Conservation (phyloP, 2,797 vertebrate species). For the Mus minutoides region DNA sequence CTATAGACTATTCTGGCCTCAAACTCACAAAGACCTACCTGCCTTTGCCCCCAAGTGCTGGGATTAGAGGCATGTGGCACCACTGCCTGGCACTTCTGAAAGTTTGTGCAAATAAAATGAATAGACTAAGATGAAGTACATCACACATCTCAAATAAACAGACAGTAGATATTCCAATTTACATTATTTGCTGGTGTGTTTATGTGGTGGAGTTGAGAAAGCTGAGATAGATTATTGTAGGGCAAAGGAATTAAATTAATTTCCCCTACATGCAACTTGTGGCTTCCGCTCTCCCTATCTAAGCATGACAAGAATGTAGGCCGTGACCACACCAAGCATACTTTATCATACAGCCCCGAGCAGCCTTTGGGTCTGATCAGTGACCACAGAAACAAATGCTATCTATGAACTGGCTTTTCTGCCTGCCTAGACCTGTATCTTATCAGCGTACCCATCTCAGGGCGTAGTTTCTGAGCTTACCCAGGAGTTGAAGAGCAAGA, state of each 20-base stretch:
- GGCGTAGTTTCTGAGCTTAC: conserved; percentile 44
- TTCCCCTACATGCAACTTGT: not conserved
- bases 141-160: not conserved
- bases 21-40: not conserved
- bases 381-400: conserved; percentile 25
- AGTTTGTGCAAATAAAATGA: conserved; percentile 38
- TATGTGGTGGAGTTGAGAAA: not conserved
- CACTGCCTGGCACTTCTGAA: not conserved
- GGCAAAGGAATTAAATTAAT: conserved; percentile 52
- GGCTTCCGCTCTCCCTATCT: not conserved
- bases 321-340: not conserved
- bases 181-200: not conserved
- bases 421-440: conserved; percentile 26
- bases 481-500: not conserved
- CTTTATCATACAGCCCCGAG: not conserved
- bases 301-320: conserved; percentile 46
- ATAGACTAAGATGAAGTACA: conserved; percentile 23
- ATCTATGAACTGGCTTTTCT: not conserved
- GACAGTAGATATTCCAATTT: not conserved
- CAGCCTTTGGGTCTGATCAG: not conserved
- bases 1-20: not conserved
- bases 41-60: not conserved
- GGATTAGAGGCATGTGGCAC: not conserved
- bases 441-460: conserved; percentile 10
- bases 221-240: not conserved